Percentiles rank a stretch among this genome's conserved stretches.
phyloP scores from a whole-genome alignment of 2,113 vertebrate species.

The Nothoprocta pentlandii region DNA sequence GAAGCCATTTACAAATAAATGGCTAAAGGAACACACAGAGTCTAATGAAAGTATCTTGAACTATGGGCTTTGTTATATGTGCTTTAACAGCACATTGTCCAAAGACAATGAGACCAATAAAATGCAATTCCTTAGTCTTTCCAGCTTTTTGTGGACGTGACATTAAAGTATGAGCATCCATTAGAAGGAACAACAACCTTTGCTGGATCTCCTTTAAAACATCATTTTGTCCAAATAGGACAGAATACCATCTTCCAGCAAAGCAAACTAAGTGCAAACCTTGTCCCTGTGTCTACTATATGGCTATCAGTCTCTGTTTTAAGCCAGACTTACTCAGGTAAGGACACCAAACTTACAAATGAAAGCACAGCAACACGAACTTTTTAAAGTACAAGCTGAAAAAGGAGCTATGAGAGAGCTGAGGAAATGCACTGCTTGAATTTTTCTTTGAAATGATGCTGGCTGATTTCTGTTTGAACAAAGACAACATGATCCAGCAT shows the following conservation, averaged over 20 bases:
- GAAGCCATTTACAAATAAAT: not conserved
- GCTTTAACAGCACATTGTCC: not conserved
- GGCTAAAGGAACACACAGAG: not conserved
- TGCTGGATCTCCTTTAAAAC: not conserved
- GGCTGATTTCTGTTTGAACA: not conserved
- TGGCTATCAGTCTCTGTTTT: not conserved
- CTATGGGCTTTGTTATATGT: not conserved
- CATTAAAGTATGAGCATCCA: not conserved
- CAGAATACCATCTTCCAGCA: not conserved
- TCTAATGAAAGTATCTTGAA: not conserved
- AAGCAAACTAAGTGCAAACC: not conserved
- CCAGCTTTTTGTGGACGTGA: not conserved
- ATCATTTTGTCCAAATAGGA: rapidly evolving
- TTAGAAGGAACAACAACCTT: not conserved
- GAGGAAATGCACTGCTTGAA: not conserved
- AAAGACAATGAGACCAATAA: constrained; percentile 10
- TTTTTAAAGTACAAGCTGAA: not conserved
- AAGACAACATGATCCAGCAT: not conserved
- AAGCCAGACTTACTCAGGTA: not conserved
- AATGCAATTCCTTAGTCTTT: not conserved
- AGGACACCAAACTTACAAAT: not conserved
- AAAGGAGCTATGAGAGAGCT: not conserved
- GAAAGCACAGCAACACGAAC: not conserved
- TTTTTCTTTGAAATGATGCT: not conserved
- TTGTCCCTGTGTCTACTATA: not conserved